Base-by-base conservation (phyloP, 2,113 vertebrate species). In the Crocuta crocuta region DNA sequence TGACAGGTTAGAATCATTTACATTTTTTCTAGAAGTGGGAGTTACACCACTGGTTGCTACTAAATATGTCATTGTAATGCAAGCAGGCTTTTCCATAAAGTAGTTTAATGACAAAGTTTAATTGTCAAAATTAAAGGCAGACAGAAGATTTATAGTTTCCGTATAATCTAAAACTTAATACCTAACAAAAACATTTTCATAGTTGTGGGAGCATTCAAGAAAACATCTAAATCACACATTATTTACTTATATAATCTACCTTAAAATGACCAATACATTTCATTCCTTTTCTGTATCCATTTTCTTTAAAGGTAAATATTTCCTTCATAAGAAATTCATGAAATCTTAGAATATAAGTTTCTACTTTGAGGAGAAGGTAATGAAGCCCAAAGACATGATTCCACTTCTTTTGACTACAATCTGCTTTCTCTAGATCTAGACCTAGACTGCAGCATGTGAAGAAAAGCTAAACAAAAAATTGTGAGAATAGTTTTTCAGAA, bases 1-100 rank as follows among this genome's bases (percentile, higher is more conserved):
- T 92, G 70, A 70, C 50, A 89, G 55, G 21, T 82, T 63, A 92
- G 63, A 74, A 68, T 79, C 53, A 84, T 35, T 26, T 53, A 88
- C 7, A n/a, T 91, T 95, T 92, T 92, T 92, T 70, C 61, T 78
- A 78, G 53, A 94, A 89, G 80, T 39, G 58, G 89, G 33, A 76
- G 48, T 68, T 87, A 65, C 3, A 88, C 33, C 31, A 88, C 26
- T 24, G 66, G 45, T 66, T 87, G 24, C 31, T 82, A 73, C 43
- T n/a, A 84, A 94, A 53, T 43, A 65, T 43, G 21, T 74, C 55
- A 58, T 24, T 48, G 65, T 45, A 87, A 76, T 76, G 13, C 74
- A 74, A 94, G 65, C 53, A 90, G 35, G 12, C 6, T 89, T 88
- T 92, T 92, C 65, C 45, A 33, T 58, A 85, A 71, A 84, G 17